A percentile compares a stretch with the other conserved stretches of the same genome.
phyloP scores from a whole-genome alignment of 2,888 invertebrate genomes.

The Pherbina coryleti region DNA sequence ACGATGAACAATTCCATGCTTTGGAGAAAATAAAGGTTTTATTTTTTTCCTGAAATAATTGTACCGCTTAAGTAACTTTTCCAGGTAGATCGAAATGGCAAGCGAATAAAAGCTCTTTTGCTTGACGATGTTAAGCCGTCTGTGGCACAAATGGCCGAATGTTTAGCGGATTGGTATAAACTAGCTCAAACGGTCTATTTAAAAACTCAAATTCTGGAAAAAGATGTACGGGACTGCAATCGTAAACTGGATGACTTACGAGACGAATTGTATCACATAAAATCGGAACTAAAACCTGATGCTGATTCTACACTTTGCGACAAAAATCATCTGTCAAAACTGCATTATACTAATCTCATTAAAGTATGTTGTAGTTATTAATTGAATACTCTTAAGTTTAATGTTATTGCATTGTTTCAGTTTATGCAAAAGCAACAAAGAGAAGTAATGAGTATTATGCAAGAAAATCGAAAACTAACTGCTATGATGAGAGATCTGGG shows the following conservation, averaged over 20 bases:
- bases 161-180: slow-evolving; percentile 89
- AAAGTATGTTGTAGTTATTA: slow-evolving; percentile 49
- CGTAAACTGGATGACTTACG: slow-evolving; percentile 61
- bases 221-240: slow-evolving; percentile 69
- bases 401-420: slow-evolving; percentile 49
- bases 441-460: slow-evolving; percentile 62
- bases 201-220: slow-evolving; percentile 85
- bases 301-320: slow-evolving; percentile 59
- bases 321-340: slow-evolving; percentile 60
- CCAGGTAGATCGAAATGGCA: slow-evolving; percentile 84
- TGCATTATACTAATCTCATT: slow-evolving; percentile 62
- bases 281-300: slow-evolving; percentile 62
- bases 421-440: slow-evolving; percentile 63
- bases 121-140: slow-evolving; percentile 80
- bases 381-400: background rate
- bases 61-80: background rate
- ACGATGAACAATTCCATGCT: slow-evolving; percentile 96
- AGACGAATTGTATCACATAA: slow-evolving; percentile 63
- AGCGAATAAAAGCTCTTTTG: slow-evolving; percentile 78
- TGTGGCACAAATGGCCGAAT: slow-evolving; percentile 82
- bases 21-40: slow-evolving; percentile 79
- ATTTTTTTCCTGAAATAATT: background rate
- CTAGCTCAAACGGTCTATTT: slow-evolving; percentile 88
- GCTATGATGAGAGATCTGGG: slow-evolving; percentile 57
- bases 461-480: slow-evolving; percentile 64